These are phyloP conservation scores for Bibio marci DNA, from an alignment of 2,888 invertebrate genomes.

Conservation along the genomic window DNA sequence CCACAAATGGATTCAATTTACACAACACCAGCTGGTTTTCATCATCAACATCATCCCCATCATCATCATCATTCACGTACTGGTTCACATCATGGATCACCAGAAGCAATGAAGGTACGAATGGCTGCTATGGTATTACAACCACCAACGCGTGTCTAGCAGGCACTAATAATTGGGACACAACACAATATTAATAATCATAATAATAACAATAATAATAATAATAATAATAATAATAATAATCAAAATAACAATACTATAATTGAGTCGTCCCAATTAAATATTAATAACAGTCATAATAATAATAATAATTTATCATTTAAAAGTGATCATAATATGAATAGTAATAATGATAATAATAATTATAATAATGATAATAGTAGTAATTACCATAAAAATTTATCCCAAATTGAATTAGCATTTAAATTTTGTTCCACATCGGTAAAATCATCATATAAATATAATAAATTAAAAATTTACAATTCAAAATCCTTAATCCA, in stretches of 20 bases:
- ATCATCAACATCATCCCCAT: slow-evolving; percentile 15
- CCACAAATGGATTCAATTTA: slow-evolving; percentile 62
- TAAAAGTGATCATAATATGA: slow-evolving; percentile 10
- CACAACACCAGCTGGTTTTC: slow-evolving; percentile 36
- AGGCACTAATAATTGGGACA: slow-evolving; percentile 25
- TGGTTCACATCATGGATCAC: slow-evolving; percentile 32
- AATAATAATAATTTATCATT: slow-evolving; percentile 9
- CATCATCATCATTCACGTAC: slow-evolving; percentile 15
- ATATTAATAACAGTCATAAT: slow-evolving; percentile 5
- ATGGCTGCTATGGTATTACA: slow-evolving; percentile 79
- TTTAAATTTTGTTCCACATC: too few species aligned
- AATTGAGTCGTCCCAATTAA: too few species aligned
- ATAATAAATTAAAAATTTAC: too few species aligned
- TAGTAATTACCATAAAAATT: slow-evolving; percentile 2
- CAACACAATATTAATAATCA: background rate
- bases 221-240: background rate
- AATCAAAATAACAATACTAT: background rate
- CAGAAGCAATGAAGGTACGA: slow-evolving; percentile 75
- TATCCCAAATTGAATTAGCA: too few species aligned
- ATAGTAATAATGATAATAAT: slow-evolving; percentile 5
- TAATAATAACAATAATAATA: background rate
- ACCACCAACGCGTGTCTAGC: slow-evolving; percentile 66
- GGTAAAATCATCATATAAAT: too few species aligned
- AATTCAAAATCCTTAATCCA: slow-evolving; percentile 5
- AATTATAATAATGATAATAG: slow-evolving; percentile 8